Evolutionary conservation across 2,113 vertebrate species (phyloP), one percentile per base, ranked within the genome.

Genomic region (Lates calcarifer): DNA sequence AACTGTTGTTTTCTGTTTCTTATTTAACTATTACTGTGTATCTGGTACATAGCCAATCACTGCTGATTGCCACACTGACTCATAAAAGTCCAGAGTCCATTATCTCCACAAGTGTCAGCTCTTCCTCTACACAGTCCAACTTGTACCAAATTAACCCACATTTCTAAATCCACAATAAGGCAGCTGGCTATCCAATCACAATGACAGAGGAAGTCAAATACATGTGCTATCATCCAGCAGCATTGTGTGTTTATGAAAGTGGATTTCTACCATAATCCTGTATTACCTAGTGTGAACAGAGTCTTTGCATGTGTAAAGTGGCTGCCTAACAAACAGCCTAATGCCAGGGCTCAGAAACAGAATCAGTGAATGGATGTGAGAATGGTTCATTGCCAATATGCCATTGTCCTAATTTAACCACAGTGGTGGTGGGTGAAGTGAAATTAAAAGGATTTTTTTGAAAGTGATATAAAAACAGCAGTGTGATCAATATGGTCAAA

Each of bases 381-480:
- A 80, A 70, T 13, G 35, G 47, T 20, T 66, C 35, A 62, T 22
- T 74, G 58, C 78, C 82, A 70, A 35, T 20, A 22, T 70, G 49
- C 24, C 63, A 6, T 39, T 58, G 18, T 75, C 35, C 60, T 61
- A 39, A 83, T 72, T 64, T 45, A 79, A 49, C 45, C 28, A 51
- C 72, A 74, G 70, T 31, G 13, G 70, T 31, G 13, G 29, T 75
- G 35, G 51, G 28, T 71, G 61, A 84, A 13, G 64, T 79, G 75
- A 74, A 61, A 80, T 14, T 17, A 15, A 17, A 47, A 53, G 53
- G 43, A 77, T 56, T 37, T 28, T 56, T 37, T 28, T 31, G 45
- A 45, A 68, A 57, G 39, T 63, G 61, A 63, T 62, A 71, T 43
- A 20, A 72, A 79, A 83, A 71, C 62, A 83, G 41, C 67, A 58